Evolutionary conservation across 2,113 vertebrate species (phyloP), one percentile per base, ranked within the genome.

Genomic region (Empidonax alnorum): DNA sequence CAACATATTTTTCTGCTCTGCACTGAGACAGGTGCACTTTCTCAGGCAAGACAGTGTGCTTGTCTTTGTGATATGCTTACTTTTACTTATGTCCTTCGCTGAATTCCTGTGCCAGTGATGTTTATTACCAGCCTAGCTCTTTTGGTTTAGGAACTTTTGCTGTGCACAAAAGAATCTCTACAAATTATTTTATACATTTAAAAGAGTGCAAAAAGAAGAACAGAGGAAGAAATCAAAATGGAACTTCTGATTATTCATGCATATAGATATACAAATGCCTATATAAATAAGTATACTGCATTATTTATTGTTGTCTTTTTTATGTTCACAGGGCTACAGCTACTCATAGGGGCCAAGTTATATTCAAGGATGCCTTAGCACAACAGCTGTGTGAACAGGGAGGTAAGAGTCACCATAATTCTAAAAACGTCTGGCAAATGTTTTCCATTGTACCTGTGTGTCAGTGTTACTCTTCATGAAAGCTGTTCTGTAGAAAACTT

Each of bases 311-410:
- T 92, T 79, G 44, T 92, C 65, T 93, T 71, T 87, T 97, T 22
- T 97, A 67, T 78, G 31, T 97, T 97, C 96, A 76, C 97, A 99
- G 99, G 98, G 99, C 99, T 71, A 99, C 99, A 73, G 99, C 99
- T 82, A 99, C 99, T 75, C 98, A 99, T 59, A 98, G 98, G 89
- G 99, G 99, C 97, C 99, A 99, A 98, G 98, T 99, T 96, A 98
- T 99, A 97, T 99, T 99, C 98, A 99, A 99, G 98, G 99, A 99
- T 98, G 98, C 99, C 79, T 98, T 99, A 98, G 99, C 99, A 93
- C 99, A 99, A 95, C 99, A 99, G 94, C 97, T 99, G 75, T 99
- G 99, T 97, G 99, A 99, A 97, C 99, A 99, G 93, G 99, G 99
- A 99, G 99, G 99, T 99, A 98, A 99, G 98, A 82, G 7, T 42